phyloP scores from a whole-genome alignment of 2,113 vertebrate genomes.

The Phrynosoma blainvillii region DNA sequence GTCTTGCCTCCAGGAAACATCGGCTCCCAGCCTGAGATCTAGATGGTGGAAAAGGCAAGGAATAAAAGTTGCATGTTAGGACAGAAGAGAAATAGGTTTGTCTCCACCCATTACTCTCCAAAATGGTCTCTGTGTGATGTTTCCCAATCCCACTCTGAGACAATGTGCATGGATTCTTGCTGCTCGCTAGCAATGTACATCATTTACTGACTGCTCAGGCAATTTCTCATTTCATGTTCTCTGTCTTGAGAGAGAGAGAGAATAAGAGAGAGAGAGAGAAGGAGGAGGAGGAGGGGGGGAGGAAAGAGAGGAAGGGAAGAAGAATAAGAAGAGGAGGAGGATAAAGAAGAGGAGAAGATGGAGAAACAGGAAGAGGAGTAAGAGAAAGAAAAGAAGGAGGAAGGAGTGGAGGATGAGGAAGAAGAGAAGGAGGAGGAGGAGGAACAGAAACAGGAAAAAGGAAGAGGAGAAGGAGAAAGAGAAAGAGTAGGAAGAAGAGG shows the following conservation, averaged over 20 bases:
- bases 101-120: conserved; percentile 15
- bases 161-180: not conserved
- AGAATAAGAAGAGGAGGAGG: not conserved
- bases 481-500: not conserved
- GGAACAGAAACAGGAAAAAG: not conserved
- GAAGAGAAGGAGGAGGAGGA: not conserved
- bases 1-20: not conserved
- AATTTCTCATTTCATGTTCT: conserved; percentile 12
- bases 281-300: not conserved
- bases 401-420: not conserved
- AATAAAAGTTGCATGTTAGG: not conserved
- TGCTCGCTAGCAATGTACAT: not conserved
- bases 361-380: not conserved
- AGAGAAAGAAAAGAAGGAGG: not conserved
- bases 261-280: not conserved
- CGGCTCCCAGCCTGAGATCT: not conserved
- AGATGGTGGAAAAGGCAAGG: not conserved
- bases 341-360: not conserved
- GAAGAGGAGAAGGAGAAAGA: not conserved
- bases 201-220: not conserved
- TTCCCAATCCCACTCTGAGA: conserved; percentile 18
- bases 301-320: not conserved
- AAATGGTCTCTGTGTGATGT: conserved; percentile 12
- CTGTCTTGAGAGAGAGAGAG: not conserved
- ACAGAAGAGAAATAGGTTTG: not conserved